A percentile compares a stretch with the other conserved stretches of the same genome.
phyloP scores from a whole-genome alignment of 2,797 vertebrate genomes.

The Hemitrygon akajei region DNA sequence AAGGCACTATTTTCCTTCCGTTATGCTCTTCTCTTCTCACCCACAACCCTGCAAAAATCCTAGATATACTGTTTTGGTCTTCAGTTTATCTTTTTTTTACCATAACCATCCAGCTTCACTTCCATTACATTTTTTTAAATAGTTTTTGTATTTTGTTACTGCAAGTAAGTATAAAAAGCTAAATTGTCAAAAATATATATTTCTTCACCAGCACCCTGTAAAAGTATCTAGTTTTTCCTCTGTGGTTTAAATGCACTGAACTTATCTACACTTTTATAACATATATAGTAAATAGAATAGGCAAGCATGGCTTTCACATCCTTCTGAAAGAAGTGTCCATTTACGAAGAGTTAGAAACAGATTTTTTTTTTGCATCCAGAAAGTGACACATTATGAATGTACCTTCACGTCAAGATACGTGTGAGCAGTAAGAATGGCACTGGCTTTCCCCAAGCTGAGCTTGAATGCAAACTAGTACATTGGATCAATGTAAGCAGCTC shows the following conservation, averaged over 20 bases:
- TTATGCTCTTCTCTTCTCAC: slow-evolving; percentile 43
- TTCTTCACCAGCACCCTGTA: slow-evolving; percentile 99
- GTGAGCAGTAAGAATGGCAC: slow-evolving; percentile 56
- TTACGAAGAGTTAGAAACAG: slow-evolving; percentile 76
- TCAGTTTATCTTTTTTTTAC: slow-evolving; percentile 46
- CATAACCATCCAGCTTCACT: slow-evolving; percentile 58
- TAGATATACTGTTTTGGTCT: slow-evolving; percentile 55
- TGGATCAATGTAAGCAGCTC: slow-evolving; percentile 5
- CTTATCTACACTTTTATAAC: slow-evolving; percentile 95
- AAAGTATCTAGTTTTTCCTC: slow-evolving; percentile 83
- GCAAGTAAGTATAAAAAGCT: slow-evolving; percentile 99
- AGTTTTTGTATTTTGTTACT: slow-evolving; percentile 50
- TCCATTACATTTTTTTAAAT: slow-evolving; percentile 39
- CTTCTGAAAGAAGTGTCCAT: slow-evolving; percentile 84
- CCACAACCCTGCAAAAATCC: slow-evolving; percentile 42
- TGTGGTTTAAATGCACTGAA: slow-evolving; percentile 58
- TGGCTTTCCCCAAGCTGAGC: slow-evolving; percentile 41
- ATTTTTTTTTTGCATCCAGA: slow-evolving; percentile 61
- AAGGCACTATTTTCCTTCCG: slow-evolving; percentile 66
- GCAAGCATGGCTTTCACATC: slow-evolving; percentile 99
- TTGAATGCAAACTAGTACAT: slow-evolving; percentile 9
- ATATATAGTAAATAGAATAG: slow-evolving; percentile 94
- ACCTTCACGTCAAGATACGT: slow-evolving; percentile 63
- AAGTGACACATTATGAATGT: slow-evolving; percentile 79
- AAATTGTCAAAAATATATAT: slow-evolving; percentile 99